Conservation (phyloP, 2,797 vertebrate genomes). For the Urosaurus nigricauda region DNA sequence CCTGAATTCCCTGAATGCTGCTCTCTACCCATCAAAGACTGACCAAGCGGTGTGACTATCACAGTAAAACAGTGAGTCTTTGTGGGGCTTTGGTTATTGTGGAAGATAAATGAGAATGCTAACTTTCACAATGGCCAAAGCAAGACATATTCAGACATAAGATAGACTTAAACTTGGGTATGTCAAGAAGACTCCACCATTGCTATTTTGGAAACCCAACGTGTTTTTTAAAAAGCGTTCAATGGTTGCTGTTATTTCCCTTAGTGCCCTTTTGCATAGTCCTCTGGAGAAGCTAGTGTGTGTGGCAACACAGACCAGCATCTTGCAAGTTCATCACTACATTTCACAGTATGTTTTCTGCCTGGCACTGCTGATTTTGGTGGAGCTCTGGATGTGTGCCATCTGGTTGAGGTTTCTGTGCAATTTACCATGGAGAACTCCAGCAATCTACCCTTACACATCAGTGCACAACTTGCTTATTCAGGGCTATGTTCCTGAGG, state of each 20-base stretch:
- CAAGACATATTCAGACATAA: too few species aligned
- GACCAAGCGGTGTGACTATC: too few species aligned
- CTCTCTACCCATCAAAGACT: too few species aligned
- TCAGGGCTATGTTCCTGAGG: neutral
- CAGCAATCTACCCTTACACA: neutral
- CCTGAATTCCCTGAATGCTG: too few species aligned
- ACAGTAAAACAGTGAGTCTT: too few species aligned
- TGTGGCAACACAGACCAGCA: neutral
- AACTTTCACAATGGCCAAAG: too few species aligned
- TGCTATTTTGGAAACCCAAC: neutral
- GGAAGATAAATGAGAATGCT: too few species aligned
- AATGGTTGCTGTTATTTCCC: neutral
- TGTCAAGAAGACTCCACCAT: neutral
- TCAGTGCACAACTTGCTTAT: neutral
- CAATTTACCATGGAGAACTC: neutral
- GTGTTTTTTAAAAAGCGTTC: neutral
- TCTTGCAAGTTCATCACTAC: neutral
- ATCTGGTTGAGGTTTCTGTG: neutral
- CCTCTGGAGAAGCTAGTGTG: neutral
- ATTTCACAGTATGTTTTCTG: neutral
- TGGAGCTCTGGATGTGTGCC: neutral
- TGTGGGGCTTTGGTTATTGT: too few species aligned
- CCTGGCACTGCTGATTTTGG: neutral
- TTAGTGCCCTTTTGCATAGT: neutral
- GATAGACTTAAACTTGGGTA: too few species aligned